A percentile compares a stretch with the other conserved stretches of the same genome.
Evolutionary conservation across 2,113 vertebrate species (phyloP).

Genomic region (Brienomyrus longianalis): DNA sequence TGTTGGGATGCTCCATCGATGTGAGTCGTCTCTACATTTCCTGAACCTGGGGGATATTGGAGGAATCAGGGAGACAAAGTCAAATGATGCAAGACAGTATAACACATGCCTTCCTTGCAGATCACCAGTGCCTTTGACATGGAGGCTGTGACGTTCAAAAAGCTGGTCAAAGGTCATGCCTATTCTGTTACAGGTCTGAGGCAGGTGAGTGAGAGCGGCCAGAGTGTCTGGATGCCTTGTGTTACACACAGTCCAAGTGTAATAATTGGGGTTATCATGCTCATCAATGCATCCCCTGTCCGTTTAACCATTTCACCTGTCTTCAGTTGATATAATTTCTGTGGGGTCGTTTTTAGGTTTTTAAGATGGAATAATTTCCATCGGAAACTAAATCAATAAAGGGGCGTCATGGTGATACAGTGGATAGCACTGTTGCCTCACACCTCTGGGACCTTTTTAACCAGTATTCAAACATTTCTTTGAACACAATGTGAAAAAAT

Average conservation of each 20-base stretch:
- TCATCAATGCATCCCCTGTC: not conserved
- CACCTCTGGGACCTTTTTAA: no score
- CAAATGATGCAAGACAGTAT: not conserved
- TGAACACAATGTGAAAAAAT: no score
- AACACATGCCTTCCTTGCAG: constrained; percentile 43
- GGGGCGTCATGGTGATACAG: not conserved
- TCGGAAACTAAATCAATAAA: not conserved
- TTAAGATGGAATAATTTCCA: not conserved
- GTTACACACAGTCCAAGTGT: not conserved
- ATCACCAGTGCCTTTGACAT: constrained; percentile 67
- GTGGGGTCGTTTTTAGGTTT: not conserved
- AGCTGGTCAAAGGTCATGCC: constrained; percentile 86
- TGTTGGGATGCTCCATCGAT: constrained; percentile 83
- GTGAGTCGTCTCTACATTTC: constrained; percentile 45
- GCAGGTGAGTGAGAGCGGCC: constrained; percentile 58
- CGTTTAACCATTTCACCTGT: not conserved
- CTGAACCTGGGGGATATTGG: not conserved
- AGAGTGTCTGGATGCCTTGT: not conserved
- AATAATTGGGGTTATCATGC: not conserved
- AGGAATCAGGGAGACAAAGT: no score
- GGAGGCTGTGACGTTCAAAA: constrained; percentile 76
- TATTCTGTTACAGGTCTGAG: constrained; percentile 76
- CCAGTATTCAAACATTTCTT: no score
- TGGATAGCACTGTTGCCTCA: not conserved
- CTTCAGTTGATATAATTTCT: not conserved